Evolutionary conservation across 64 coral and sea anemone genomes (phyloP), one percentile per base, ranked within the genome.

Genomic region (Platygyra sinensis): DNA sequence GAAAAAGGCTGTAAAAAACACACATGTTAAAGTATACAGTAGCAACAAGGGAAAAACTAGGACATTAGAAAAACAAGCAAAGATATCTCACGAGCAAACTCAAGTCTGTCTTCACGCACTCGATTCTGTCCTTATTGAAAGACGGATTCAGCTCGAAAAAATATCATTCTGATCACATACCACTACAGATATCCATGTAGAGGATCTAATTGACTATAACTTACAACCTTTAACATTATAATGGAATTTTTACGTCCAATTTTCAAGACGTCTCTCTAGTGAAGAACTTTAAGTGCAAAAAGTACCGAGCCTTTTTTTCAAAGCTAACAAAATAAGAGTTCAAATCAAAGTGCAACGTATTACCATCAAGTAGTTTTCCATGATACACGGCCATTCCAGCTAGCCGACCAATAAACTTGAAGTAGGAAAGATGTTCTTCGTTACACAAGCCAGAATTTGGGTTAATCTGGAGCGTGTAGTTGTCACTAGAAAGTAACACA

Each of bases 321-420:
- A 59, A 20, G 18, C 14, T 15, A 65, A 42, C 60, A 69, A 33
- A 2, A 46, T 8, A 87, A 80, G 13, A 31, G 9, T 5, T 33
- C 1, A 10, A 59, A 86, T 8, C 4, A 71, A 3, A 54, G 52
- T 30, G 20, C 10, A n/a, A 25, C 64, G 29, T 25, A 20, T 50
- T 93, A 99, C 97, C 97, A 89, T 99, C 97, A 72, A 99, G 95
- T 18, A 99, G 83, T 84, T 99, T 99, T 18, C 97, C 97, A 80
- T 99, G 97, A 33, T 99, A 99, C 19, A 99, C 97, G 0, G 97
- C 97, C 97, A 99, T 99, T 52, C 97, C 97, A 55, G 97, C 97
- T 18, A 99, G 72, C 74, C 97, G 92, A 46, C 97, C 97, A 91
- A 95, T 99, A 73, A 99, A 99, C 79, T 99, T 99, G 88, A 96